phyloP scores from a whole-genome alignment of 2,888 invertebrate genomes.

The Thyatira batis region DNA sequence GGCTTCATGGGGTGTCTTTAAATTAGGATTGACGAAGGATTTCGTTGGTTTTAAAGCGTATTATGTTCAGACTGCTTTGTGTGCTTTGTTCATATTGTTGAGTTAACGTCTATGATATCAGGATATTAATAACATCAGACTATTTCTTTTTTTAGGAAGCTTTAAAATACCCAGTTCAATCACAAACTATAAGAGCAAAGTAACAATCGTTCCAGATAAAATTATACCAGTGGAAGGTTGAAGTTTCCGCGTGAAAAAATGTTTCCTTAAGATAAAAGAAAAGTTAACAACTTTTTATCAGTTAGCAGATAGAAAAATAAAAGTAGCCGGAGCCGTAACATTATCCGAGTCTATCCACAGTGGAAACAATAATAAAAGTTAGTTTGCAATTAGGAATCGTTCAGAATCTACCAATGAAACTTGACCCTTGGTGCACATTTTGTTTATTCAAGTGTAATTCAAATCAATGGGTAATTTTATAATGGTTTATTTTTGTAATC shows the following conservation, averaged over 20 bases:
- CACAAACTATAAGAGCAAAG: neutral
- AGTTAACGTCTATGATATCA: too few relatives aligned
- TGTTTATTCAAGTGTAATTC: neutral
- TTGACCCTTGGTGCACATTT: neutral
- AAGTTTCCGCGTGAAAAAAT: neutral
- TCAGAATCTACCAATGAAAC: neutral
- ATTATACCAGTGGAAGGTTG: neutral
- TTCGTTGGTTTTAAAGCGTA: neutral
- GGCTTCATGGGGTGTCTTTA: neutral
- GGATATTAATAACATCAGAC: too few relatives aligned
- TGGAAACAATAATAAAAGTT: slow-evolving; percentile 59
- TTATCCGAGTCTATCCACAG: slow-evolving; percentile 39
- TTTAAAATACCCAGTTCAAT: too few relatives aligned
- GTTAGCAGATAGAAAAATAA: slow-evolving; percentile 15
- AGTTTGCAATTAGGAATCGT: slow-evolving; percentile 49
- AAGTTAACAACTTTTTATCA: neutral
- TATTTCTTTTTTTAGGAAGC: too few relatives aligned
- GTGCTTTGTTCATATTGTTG: too few relatives aligned
- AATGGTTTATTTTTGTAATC: slow-evolving; percentile 23
- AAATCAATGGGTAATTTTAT: slow-evolving; percentile 15
- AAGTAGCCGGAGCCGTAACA: slow-evolving; percentile 22
- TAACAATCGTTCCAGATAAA: neutral
- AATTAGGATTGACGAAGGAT: neutral
- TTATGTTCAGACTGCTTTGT: too few relatives aligned
- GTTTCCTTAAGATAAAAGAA: neutral